Base-by-base conservation (phyloP, 2,113 vertebrate species). In the Cheirogaleus medius region DNA sequence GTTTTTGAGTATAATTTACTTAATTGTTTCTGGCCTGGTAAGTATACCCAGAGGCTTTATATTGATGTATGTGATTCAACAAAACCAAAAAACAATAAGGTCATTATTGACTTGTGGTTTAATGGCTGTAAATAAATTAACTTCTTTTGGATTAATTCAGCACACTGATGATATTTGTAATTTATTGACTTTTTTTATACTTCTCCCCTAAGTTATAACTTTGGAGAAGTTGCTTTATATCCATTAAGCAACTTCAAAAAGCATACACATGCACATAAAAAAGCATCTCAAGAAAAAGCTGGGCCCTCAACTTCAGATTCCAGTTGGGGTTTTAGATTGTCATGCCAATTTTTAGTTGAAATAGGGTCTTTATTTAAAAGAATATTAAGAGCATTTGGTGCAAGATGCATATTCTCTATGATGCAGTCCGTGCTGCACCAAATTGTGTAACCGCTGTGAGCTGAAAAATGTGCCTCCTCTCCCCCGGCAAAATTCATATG, bases 11-110 rank as follows among this genome's bases (percentile, higher is more conserved):
- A 66, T 96, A 95, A 96, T 97, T 98, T 96, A 77, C 94, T 98
- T 98, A 96, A 98, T 98, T 94, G 94, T 95, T 98, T 97, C 83
- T 96, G 85, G 95, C 90, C 78, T 89, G 82, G 92, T 95, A 94
- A 97, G 81, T 93, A 47, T 34, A 89, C 91, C 94, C 96, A 37
- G 56, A 94, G 96, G 98, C 91, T 92, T 93, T 83, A 56, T 97
- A 96, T 91, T 84, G 97, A 97, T 90, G 86, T 81, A 68, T 90
- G 78, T 76, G 91, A 97, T 81, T 97, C 97, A 94, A 97, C 89
- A 91, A 84, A 98, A 95, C 93, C 77, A 94, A 82, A 95, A 97
- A 29, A 91, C 91, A 98, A 49, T 97, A 95, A 93, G 74, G 58
- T 60, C 93, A 95, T 93, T 91, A 97, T 91, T 14, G 90, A 94